A percentile compares a stretch with the other conserved stretches of the same genome.
phyloP scores from a whole-genome alignment of 2,113 vertebrate species.

The Atrichornis clamosus region DNA sequence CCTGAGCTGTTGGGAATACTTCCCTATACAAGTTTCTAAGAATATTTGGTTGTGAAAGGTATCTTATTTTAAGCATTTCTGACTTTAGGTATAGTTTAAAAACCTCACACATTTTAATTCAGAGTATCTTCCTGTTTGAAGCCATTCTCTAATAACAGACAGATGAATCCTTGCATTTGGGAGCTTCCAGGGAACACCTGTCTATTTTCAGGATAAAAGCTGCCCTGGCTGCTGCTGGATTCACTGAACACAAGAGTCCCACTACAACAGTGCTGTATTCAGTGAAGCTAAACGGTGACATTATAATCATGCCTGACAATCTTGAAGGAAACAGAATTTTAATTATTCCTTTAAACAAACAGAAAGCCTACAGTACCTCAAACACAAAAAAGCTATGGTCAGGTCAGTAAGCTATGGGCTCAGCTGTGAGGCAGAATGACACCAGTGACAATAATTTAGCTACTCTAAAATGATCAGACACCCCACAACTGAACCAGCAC shows the following conservation, averaged over 20 bases:
- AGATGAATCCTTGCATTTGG: neutral
- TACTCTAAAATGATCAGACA: neutral
- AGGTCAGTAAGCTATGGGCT: neutral
- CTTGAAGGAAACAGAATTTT: neutral
- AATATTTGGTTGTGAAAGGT: neutral
- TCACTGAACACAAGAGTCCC: neutral
- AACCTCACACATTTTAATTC: neutral
- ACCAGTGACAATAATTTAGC: neutral
- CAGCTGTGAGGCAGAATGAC: neutral
- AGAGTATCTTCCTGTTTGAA: neutral
- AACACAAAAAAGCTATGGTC: neutral
- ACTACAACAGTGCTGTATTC: neutral
- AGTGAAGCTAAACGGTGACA: neutral
- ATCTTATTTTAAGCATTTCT: neutral
- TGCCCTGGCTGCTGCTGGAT: neutral
- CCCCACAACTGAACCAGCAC: neutral
- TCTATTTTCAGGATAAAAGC: neutral
- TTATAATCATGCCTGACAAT: neutral
- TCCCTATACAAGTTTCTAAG: neutral
- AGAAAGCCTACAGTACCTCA: neutral
- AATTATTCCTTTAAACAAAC: neutral
- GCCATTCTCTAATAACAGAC: neutral
- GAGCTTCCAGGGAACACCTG: neutral
- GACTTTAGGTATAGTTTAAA: neutral
- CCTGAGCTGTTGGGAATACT: neutral